Percentiles rank a stretch among this genome's conserved stretches.
These are phyloP conservation scores for Brachypodius melanocephalos DNA, from an alignment of 2,113 vertebrate genomes.

Conservation along the genomic window DNA sequence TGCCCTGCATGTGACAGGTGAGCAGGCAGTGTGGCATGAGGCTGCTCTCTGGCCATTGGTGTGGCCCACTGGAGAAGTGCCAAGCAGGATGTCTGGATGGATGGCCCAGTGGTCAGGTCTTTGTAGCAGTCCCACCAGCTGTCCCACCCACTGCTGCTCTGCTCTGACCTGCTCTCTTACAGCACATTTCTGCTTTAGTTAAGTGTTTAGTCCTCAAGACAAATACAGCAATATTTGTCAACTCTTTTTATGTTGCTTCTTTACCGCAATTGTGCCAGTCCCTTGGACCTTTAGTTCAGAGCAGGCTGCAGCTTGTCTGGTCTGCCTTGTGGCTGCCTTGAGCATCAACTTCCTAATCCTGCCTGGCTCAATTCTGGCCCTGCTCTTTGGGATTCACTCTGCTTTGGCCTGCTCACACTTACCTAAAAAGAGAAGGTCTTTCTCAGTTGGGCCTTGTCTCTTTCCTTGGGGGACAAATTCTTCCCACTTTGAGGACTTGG, in stretches of 20 bases:
- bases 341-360: neutral
- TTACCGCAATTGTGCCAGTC: neutral
- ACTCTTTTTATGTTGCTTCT: neutral
- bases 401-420: neutral
- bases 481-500: neutral
- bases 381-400: neutral
- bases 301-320: neutral
- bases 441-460: neutral
- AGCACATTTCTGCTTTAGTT: neutral
- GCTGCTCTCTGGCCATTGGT: neutral
- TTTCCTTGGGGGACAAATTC: neutral
- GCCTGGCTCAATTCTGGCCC: neutral
- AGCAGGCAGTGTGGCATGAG: neutral
- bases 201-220: neutral
- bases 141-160: neutral
- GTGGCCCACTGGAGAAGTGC: fast-evolving
- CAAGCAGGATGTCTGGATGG: neutral
- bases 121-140: neutral
- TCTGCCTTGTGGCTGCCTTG: neutral
- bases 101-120: neutral
- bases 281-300: neutral
- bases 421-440: neutral
- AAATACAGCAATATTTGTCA: neutral
- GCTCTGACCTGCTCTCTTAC: neutral
- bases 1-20: neutral